phyloP scores from a whole-genome alignment of 2,113 vertebrate species.

The Ammodytes dubius region DNA sequence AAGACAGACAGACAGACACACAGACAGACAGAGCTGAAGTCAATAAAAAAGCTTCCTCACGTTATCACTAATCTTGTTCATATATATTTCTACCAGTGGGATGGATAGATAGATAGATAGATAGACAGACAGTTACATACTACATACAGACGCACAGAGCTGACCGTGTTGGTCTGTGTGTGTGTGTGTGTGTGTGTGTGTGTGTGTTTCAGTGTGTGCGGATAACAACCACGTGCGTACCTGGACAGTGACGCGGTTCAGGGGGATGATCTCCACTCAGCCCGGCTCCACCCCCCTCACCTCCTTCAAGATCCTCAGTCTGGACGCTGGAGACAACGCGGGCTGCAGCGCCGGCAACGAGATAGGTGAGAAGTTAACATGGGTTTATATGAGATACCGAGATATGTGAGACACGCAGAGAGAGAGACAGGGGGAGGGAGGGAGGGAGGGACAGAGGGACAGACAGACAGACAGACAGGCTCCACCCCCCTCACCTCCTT shows the following conservation, averaged over 20 bases:
- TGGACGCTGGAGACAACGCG: conserved; percentile 88
- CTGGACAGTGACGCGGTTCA: conserved; percentile 93
- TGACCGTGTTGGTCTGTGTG: no score
- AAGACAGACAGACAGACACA: no score
- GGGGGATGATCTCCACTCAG: conserved; percentile 96
- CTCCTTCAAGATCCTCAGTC: conserved; percentile 92
- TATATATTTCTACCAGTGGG: no score
- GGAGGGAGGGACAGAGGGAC: no score
- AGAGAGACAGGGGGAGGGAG: no score
- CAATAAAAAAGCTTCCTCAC: no score
- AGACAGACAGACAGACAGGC: conserved; percentile 93
- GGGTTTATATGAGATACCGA: no score
- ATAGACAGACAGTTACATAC: no score
- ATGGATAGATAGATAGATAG: no score
- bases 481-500: conserved; percentile 94
- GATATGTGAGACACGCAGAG: conserved; percentile 82
- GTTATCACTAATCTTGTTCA: no score
- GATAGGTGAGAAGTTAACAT: no score
- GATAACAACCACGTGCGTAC: conserved; percentile 95
- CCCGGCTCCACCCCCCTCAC: conserved; percentile 92
- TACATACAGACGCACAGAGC: not conserved
- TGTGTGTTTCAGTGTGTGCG: conserved; percentile 86
- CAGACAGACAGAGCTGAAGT: no score
- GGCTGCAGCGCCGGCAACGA: conserved; percentile 90
- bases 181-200: rapidly evolving